phyloP scores from a whole-genome alignment of 2,888 invertebrate species.

The Zygogramma bicolorata region DNA sequence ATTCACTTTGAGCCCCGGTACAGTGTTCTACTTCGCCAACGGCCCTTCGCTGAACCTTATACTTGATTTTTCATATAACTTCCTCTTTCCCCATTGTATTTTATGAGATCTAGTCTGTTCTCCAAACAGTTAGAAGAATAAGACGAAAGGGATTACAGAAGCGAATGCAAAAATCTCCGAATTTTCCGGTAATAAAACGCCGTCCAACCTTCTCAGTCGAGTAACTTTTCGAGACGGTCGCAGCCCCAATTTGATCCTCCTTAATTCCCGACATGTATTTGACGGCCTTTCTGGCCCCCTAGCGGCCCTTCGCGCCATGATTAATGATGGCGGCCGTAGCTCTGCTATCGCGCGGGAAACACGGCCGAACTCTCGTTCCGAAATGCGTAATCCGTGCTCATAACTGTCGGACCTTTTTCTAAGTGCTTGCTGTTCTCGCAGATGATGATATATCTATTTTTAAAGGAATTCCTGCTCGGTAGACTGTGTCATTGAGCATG shows the following conservation, averaged over 20 bases:
- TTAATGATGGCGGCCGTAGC: neutral
- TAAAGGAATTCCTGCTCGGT: neutral
- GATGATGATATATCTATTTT: neutral
- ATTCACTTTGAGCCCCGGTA: too few species aligned
- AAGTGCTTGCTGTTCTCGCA: neutral
- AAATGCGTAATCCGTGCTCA: conserved; percentile 10
- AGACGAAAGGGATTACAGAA: neutral
- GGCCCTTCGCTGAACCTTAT: too few species aligned
- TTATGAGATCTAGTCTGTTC: too few species aligned
- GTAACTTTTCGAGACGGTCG: neutral
- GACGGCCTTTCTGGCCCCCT: neutral
- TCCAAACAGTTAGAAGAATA: too few species aligned
- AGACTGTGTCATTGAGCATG: neutral
- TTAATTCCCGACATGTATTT: conserved; percentile 9
- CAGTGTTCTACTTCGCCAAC: too few species aligned
- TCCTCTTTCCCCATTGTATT: too few species aligned
- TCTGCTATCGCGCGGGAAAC: conserved; percentile 2
- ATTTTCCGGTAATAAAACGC: neutral
- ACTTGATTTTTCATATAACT: too few species aligned
- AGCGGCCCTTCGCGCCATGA: neutral
- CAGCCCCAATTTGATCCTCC: conserved; percentile 1
- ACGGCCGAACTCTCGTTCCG: neutral
- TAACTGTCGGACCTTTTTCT: conserved; percentile 5
- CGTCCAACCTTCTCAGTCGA: neutral
- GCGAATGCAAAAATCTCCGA: neutral